Conservation (phyloP, 2,113 vertebrate genomes). For the Ciconia maguari region DNA sequence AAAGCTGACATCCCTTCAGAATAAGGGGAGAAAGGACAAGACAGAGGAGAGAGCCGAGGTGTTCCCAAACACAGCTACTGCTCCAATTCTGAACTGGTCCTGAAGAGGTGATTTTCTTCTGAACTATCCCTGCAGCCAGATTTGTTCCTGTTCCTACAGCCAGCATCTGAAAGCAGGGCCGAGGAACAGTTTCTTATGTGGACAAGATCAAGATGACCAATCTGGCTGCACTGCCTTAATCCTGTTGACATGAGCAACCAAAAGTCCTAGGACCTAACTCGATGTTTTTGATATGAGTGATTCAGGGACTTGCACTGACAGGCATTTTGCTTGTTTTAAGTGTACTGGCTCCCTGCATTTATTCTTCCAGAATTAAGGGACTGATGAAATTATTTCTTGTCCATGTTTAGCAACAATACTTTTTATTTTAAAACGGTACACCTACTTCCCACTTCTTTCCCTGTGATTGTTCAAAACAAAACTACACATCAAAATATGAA, state of each 20-base stretch:
- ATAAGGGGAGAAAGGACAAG: background rate
- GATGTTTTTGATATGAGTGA: background rate
- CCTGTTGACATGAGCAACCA: background rate
- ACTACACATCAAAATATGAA: background rate
- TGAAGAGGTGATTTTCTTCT: background rate
- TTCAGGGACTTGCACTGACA: background rate
- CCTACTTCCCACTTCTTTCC: background rate
- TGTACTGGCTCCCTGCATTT: background rate
- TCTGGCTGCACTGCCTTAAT: background rate
- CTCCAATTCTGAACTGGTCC: background rate
- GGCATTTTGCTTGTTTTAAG: background rate
- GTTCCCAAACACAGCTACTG: background rate
- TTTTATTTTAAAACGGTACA: background rate
- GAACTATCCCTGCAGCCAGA: background rate
- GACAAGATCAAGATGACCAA: background rate
- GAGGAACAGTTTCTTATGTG: background rate
- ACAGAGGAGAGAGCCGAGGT: background rate
- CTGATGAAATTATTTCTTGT: background rate
- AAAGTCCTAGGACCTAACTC: background rate
- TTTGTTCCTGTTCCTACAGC: background rate
- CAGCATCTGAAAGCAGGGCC: background rate
- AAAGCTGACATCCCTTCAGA: background rate
- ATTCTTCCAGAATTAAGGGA: background rate
- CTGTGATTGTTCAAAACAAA: background rate
- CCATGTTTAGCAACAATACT: background rate